Evolutionary conservation across 2,888 invertebrate species (phyloP).

Genomic region (Adelognathus sp.): DNA sequence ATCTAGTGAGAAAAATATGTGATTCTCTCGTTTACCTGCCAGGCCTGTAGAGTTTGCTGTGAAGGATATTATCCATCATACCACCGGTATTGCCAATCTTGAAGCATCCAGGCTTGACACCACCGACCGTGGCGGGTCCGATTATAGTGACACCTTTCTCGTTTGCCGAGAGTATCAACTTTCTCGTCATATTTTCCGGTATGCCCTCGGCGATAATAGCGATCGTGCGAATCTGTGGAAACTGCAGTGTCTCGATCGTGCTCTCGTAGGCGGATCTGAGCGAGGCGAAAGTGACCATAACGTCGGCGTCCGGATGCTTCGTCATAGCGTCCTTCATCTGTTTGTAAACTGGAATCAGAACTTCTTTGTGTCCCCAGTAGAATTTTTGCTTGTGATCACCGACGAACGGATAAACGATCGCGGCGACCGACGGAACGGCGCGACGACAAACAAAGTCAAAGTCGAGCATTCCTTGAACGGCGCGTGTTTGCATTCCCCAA

Average conservation of each 20-base stretch:
- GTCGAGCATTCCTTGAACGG: conserved; percentile 98
- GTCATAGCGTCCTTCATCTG: conserved; percentile 98
- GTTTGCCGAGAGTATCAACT: conserved; percentile 92
- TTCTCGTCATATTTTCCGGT: conserved; percentile 98
- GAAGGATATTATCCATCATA: conserved; percentile 99
- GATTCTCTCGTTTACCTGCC: conserved; percentile 85
- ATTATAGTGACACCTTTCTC: conserved; percentile 94
- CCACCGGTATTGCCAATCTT: conserved; percentile 99
- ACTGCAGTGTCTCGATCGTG: conserved; percentile 96
- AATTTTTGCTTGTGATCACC: conserved; percentile 99
- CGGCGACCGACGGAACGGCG: conserved; percentile 94
- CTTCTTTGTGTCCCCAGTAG: conserved; percentile 99
- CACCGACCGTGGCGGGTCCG: conserved; percentile 98
- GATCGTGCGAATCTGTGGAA: conserved; percentile 96
- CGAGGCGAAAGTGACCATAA: conserved; percentile 98
- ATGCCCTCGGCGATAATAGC: conserved; percentile 99
- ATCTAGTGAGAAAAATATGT: not conserved
- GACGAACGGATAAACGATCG: conserved; percentile 98
- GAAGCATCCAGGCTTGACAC: conserved; percentile 99
- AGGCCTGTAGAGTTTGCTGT: conserved; percentile 97
- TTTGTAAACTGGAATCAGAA: conserved; percentile 91
- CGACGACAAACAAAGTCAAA: conserved; percentile 97
- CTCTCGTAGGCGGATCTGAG: conserved; percentile 98
- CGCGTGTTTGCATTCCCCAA: conserved; percentile 99
- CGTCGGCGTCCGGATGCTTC: conserved; percentile 97